Evolutionary conservation across 2,888 invertebrate genomes (phyloP), one percentile per base, ranked within the genome.

Genomic region (Chrysolina haemoptera): DNA sequence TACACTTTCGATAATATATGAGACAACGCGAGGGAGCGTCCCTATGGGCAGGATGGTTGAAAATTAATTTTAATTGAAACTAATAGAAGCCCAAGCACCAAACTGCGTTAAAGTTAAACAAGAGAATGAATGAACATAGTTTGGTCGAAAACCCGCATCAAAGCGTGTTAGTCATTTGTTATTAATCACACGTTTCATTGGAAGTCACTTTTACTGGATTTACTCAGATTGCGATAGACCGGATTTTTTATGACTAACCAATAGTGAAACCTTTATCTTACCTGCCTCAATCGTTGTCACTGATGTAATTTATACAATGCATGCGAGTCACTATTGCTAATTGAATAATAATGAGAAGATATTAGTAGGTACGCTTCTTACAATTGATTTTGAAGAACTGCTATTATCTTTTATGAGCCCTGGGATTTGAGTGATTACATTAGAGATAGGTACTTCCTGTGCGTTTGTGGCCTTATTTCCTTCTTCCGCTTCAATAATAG

Each of bases 31-130:
- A 78, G 78, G 80, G 79, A 76, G 72, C 77, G 75, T 73, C 81
- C 77, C 79, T 74, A 75, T 80, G 83, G 80, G 83, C 87, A 87
- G 87, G 87, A 87, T 87, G 86, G 86, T 86, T 85, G 82, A 86
- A 86, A 87, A 87, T 87, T 87, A 86, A 83, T 84, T 84, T 86
- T 86, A 87, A 87, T 87, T 86, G 84, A 82, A 81, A 79, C 81
- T 84, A 87, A 87, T 86, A 81, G 82, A 81, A 80, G 80, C 68
- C 74, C 67, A 65, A 73, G 75, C 72, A 76, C 72, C 67, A 65
- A 64, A 74, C 77, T 68, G 74, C 70, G 71, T 76, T 71, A 76
- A 77, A 74, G 43, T 70, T 68, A 71, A 76, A 78, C 78, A 76
- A 73, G 71, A 70, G 72, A 68, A 71, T 70, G 76, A 78, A 76